A percentile compares a stretch with the other conserved stretches of the same genome.
These are phyloP conservation scores for Novumbra hubbsi DNA, from an alignment of 2,797 vertebrate genomes.

Conservation along the genomic window DNA sequence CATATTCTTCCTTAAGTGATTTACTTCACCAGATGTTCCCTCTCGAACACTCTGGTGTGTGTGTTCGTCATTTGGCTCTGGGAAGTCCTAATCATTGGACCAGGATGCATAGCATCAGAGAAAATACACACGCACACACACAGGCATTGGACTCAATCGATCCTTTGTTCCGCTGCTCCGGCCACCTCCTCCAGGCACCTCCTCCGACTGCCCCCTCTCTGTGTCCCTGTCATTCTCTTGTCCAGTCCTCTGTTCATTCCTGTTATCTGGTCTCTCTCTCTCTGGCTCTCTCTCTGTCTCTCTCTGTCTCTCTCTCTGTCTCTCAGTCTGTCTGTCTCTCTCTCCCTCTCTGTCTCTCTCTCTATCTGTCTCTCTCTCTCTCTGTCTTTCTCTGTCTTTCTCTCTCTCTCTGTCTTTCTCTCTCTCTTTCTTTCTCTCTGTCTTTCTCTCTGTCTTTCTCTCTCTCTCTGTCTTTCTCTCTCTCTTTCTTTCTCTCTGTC, in stretches of 20 bases:
- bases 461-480: no score
- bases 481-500: no score
- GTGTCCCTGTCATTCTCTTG: background rate
- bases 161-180: constrained; percentile 27
- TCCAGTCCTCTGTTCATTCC: background rate
- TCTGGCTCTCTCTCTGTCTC: no score
- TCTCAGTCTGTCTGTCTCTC: no score
- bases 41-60: constrained; percentile 15
- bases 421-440: no score
- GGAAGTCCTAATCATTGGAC: background rate
- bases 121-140: constrained; percentile 11
- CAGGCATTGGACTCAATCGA: constrained; percentile 23
- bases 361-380: no score
- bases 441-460: no score
- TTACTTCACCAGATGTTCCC: constrained; percentile 1
- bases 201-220: background rate
- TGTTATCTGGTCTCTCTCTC: no score
- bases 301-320: background rate
- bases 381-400: no score
- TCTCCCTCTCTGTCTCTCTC: constrained; percentile 1
- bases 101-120: background rate
- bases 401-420: no score
- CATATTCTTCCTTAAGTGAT: background rate
- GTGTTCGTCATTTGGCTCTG: background rate
- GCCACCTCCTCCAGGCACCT: no score